A percentile compares a stretch with the other conserved stretches of the same genome.
These are phyloP conservation scores for Antennarius maculatus DNA, from an alignment of 2,797 vertebrate species.

Conservation along the genomic window DNA sequence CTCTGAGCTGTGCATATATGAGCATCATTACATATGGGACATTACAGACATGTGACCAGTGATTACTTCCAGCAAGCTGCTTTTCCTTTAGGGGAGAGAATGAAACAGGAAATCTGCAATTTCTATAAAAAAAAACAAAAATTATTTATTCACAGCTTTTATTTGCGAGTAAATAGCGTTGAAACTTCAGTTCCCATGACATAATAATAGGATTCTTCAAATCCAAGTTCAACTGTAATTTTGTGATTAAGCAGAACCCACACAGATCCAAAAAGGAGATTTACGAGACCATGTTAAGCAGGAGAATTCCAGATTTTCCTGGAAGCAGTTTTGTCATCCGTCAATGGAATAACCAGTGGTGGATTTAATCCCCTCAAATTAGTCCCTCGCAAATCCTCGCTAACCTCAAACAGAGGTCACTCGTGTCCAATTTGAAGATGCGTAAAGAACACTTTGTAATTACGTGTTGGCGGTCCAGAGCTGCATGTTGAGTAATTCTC, in stretches of 20 bases:
- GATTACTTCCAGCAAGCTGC: slow-evolving; percentile 55
- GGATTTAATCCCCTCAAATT: slow-evolving; percentile 82
- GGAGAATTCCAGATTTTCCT: slow-evolving; percentile 78
- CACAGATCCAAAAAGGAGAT: slow-evolving; percentile 63
- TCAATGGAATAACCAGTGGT: slow-evolving; percentile 75
- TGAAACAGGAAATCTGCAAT: background rate
- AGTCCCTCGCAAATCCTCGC: slow-evolving; percentile 78
- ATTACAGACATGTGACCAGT: slow-evolving; percentile 33
- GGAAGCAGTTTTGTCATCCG: slow-evolving; percentile 76
- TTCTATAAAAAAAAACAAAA: background rate
- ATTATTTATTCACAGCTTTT: slow-evolving; percentile 3
- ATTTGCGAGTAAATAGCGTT: slow-evolving; percentile 32
- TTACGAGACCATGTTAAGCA: slow-evolving; percentile 68
- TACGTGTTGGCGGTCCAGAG: slow-evolving; percentile 49
- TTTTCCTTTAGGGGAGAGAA: slow-evolving; percentile 27
- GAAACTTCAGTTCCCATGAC: slow-evolving; percentile 31
- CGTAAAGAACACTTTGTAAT: slow-evolving; percentile 67
- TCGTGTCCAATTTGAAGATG: slow-evolving; percentile 72
- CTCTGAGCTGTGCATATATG: slow-evolving; percentile 46
- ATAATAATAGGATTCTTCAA: slow-evolving; percentile 56
- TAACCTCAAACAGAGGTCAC: slow-evolving; percentile 79
- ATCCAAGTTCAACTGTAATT: slow-evolving; percentile 64
- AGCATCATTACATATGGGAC: slow-evolving; percentile 41
- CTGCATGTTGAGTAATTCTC: slow-evolving; percentile 45
- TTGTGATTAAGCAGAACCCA: slow-evolving; percentile 60